Evolutionary conservation across 2,113 vertebrate genomes (phyloP), one percentile per base, ranked within the genome.

Genomic region (Oceanodroma tethys): DNA sequence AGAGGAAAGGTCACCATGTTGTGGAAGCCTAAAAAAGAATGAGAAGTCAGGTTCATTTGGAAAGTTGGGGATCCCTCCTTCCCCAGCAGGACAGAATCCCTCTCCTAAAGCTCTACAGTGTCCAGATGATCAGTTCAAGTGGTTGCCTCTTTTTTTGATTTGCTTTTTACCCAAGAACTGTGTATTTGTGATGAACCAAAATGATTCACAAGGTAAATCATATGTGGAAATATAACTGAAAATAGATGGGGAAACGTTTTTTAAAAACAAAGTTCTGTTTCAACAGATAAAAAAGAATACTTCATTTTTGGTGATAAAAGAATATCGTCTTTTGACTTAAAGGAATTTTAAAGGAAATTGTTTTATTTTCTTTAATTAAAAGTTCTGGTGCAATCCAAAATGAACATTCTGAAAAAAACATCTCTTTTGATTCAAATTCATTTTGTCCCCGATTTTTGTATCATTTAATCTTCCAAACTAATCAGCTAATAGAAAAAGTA

Each of bases 21-120:
- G 92, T 96, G 88, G 92, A 94, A 91, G 90, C 95, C 96, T 97
- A 97, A 97, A 97, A 96, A 92, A 95, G 90, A 96, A 95, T 95
- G 89, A 97, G 71, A 97, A 94, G 84, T 96, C 95, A 95, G 68
- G 72, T 90, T 95, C 90, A 95, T 58, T 83, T 79, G 72, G 93
- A 70, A 93, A 96, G 53, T 11, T 92, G 80, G 94, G 91, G 79
- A 80, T 90, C 78, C 84, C 84, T 82, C 88, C 53, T 94, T 91
- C 62, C 81, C 92, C 95, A 88, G 43, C 42, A 88, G 94, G 90
- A 83, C 25, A 92, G 76, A 88, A 91, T 88, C 60, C 27, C 22
- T 91, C 89, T 58, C 19, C 58, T 93, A 82, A 76, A 90, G n/a
- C 13, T 92, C 34, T 86, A 9, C 7, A 43, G 10, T 10, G 15